Conservation (phyloP, 2,797 vertebrate genomes). For the Microcaecilia unicolor region DNA sequence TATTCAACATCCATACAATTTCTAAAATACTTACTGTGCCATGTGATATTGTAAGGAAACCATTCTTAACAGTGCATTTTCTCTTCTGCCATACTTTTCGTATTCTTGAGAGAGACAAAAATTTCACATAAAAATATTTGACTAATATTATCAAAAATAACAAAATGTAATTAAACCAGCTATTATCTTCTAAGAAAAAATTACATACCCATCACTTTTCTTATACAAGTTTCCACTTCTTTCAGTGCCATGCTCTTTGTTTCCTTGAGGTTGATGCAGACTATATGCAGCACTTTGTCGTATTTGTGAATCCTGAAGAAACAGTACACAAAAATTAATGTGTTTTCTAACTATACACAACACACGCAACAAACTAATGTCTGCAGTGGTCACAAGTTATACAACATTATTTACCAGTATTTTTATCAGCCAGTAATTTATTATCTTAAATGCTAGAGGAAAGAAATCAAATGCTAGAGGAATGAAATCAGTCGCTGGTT, state of each 20-base stretch:
- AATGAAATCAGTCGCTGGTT: too few relatives aligned
- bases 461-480: too few relatives aligned
- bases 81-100: slow-evolving; percentile 98
- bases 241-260: slow-evolving; percentile 95
- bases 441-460: too few relatives aligned
- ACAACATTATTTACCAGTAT: too few relatives aligned
- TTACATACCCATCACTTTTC: slow-evolving; percentile 87
- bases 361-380: too few relatives aligned
- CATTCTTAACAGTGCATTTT: slow-evolving; percentile 94
- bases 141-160: not conserved
- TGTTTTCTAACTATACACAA: too few relatives aligned
- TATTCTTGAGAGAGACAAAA: slow-evolving; percentile 57
- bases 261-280: slow-evolving; percentile 95
- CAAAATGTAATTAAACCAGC: not conserved
- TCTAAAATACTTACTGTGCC: slow-evolving; percentile 83
- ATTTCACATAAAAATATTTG: not conserved
- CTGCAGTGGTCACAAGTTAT: not conserved
- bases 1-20: too few relatives aligned
- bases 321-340: too few relatives aligned
- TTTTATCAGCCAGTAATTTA: too few relatives aligned
- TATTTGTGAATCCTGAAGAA: slow-evolving; percentile 82
- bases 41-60: slow-evolving; percentile 95
- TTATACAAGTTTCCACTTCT: slow-evolving; percentile 85
- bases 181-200: fast-evolving
- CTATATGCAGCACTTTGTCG: slow-evolving; percentile 90